A percentile compares a stretch with the other conserved stretches of the same genome.
Evolutionary conservation across 2,113 vertebrate genomes (phyloP).

Genomic region (Heloderma charlesbogerti): DNA sequence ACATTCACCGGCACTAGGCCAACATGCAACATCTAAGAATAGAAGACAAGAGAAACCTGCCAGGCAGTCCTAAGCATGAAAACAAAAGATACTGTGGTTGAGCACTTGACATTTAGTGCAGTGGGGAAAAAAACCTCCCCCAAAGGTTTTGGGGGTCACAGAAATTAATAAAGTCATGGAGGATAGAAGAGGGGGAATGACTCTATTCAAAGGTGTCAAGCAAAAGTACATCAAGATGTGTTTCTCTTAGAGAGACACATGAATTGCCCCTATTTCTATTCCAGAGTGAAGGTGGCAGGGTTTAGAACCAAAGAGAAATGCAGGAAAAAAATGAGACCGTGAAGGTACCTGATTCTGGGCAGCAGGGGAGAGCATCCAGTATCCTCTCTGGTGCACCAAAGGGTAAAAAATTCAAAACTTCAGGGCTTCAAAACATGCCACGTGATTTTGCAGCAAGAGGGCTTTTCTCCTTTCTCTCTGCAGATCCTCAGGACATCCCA

Average conservation of each 20-base stretch:
- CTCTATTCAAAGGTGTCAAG: not conserved
- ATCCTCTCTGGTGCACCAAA: slow-evolving; percentile 39
- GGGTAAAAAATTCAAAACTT: slow-evolving; percentile 21
- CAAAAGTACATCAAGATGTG: not conserved
- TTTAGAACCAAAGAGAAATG: not conserved
- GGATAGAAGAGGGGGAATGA: not conserved
- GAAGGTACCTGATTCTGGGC: slow-evolving; percentile 76
- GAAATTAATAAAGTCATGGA: not conserved
- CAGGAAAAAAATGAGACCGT: not conserved
- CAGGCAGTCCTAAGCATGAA: not conserved
- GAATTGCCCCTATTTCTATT: not conserved
- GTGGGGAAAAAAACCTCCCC: not conserved
- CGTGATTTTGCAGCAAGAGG: slow-evolving; percentile 20
- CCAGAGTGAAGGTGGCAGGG: not conserved
- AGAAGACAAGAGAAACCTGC: not conserved
- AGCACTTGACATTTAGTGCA: not conserved
- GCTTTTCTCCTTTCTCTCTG: slow-evolving; percentile 22
- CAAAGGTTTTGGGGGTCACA: not conserved
- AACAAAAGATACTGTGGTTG: not conserved
- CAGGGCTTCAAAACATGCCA: not conserved
- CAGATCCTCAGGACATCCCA: slow-evolving; percentile 29
- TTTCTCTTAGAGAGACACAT: not conserved
- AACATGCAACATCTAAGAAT: not conserved
- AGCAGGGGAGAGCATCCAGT: slow-evolving; percentile 70
- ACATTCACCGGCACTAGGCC: not conserved